Percentiles rank a stretch among this genome's conserved stretches.
phyloP scores from a whole-genome alignment of 2,113 vertebrate species.

The Deroptyus accipitrinus region DNA sequence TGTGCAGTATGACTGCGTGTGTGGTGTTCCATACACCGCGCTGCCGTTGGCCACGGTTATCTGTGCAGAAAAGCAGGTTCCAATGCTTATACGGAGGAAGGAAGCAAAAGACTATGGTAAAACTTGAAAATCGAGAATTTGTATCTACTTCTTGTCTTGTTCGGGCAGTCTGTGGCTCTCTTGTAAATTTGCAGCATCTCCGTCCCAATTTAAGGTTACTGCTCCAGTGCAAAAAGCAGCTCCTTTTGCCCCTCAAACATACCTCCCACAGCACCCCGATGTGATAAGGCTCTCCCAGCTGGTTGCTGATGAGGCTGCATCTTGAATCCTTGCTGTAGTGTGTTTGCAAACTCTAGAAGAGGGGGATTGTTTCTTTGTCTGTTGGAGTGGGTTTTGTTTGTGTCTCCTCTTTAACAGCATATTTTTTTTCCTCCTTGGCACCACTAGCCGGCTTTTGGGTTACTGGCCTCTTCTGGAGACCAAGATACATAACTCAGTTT shows the following conservation, averaged over 20 bases:
- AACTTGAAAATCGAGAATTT: neutral
- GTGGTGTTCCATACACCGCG: slow-evolving; percentile 93
- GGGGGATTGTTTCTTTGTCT: neutral
- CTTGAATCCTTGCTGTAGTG: neutral
- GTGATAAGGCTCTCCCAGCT: neutral
- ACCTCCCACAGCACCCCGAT: neutral
- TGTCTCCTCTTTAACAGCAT: neutral
- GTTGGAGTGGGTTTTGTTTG: neutral
- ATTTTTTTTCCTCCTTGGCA: neutral
- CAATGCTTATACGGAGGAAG: slow-evolving; percentile 93
- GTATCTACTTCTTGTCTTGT: neutral
- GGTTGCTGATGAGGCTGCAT: too few relatives aligned
- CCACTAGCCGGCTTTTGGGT: fast-evolving
- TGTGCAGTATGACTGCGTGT: slow-evolving; percentile 78
- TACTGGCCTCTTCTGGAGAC: neutral
- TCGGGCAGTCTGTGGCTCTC: neutral
- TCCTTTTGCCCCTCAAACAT: fast-evolving
- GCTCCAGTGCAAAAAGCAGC: neutral
- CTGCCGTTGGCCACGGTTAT: slow-evolving; percentile 90
- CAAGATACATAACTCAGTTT: neutral
- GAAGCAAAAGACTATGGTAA: slow-evolving; percentile 93
- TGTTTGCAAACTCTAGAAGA: neutral
- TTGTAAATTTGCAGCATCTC: neutral
- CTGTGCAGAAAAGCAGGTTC: slow-evolving; percentile 77
- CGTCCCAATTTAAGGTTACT: neutral